Conservation (phyloP, 1,140 invertebrate genomes). For the Acromyrmex heyeri region DNA sequence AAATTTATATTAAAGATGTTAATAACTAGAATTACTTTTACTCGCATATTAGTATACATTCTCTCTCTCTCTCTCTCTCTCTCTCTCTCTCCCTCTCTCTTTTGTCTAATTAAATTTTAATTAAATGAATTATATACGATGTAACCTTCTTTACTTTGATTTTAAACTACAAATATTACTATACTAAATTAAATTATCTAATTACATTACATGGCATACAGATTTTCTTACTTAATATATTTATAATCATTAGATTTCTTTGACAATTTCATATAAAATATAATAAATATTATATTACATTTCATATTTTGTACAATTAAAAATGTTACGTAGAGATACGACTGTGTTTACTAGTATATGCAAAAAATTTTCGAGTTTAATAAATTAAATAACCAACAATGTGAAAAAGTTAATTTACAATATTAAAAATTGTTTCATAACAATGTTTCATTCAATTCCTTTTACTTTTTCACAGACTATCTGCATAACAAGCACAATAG, state of each 20-base stretch:
- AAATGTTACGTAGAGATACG: not conserved
- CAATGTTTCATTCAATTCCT: not conserved
- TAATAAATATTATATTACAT: not conserved
- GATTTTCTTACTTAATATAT: not conserved
- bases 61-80: no score
- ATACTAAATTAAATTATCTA: not conserved
- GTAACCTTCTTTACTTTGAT: not conserved
- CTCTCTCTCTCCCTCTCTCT: no score
- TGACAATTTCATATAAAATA: not conserved
- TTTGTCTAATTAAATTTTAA: not conserved
- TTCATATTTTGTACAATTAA: not conserved
- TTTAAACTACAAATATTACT: conserved; percentile 13
- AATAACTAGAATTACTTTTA: not conserved
- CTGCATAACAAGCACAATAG: not conserved
- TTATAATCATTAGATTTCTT: conserved; percentile 1
- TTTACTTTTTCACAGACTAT: not conserved
- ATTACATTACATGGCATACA: not conserved
- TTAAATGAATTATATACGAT: conserved; percentile 5
- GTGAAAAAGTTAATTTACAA: conserved; percentile 11
- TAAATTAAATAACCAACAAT: conserved; percentile 6
- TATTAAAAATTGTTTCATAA: not conserved
- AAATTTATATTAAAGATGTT: conserved; percentile 1
- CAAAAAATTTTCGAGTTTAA: not conserved
- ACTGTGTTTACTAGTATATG: not conserved
- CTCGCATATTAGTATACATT: not conserved